Base-by-base conservation (phyloP, 2,888 invertebrate species). In the Silvanus unidentatus region DNA sequence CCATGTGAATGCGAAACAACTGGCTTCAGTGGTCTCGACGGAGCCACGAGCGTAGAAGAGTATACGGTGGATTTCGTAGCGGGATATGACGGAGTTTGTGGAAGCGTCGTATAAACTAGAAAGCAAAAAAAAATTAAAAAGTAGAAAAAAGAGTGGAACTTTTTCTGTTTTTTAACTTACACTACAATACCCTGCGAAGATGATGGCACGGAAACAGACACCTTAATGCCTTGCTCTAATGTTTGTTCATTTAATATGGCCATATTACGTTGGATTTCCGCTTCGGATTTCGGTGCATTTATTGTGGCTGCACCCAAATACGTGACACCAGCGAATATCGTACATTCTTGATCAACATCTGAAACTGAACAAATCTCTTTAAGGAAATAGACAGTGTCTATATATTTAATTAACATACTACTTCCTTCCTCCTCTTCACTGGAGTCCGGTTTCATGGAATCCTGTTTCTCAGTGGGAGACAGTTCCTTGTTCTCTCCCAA, bases 1-100 rank as follows among this genome's bases (percentile, higher is more conserved):
- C 84, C 94, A 96, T 0, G 97, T 97, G 73, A 98, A 97, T 6
- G 97, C 97, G 75, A 98, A 98, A 73, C 98, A 98, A n/a, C 90
- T 83, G 0, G 87, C 84, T 60, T 96, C 95, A 0, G 80, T 76
- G 13, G 88, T 85, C 38, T 86, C 87, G 9, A 82, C 80, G 27
- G 84, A 81, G 5, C 98, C 98, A 39, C 94, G 85, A 5, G 94
- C 94, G 73, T 96, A 98, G 75, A 96, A 94, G 50, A 94, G 79
- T 54, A 97, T 96, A 52, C 92, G 84, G 62, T 92, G 91, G 45
- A 97, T 89, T 58, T 92, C 87, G 69, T 93, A 98, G 2, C 87
- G 82, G 0, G 89, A 83, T 71, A 95, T 91, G 53, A 92, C 87
- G 43, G 83, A 78, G 66, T 91, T 88, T 22, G 82, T 81, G 40